These are phyloP conservation scores for Fundulus diaphanus DNA, from an alignment of 2,797 vertebrate genomes.

Conservation along the genomic window DNA sequence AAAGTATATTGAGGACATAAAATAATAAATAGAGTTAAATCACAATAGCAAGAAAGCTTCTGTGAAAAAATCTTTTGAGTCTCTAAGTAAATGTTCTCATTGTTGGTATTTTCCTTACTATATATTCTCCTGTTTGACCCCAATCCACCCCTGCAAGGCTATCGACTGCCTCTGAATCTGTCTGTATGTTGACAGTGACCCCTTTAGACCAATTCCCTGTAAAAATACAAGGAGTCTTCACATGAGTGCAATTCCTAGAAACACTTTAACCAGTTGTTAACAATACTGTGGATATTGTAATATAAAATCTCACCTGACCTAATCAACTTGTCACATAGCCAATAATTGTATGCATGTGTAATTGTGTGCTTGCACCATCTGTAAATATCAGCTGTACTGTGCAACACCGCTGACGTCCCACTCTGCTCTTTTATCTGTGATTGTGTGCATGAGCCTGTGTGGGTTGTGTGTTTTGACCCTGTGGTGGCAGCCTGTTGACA, in stretches of 20 bases:
- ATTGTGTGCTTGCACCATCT: constrained; percentile 11
- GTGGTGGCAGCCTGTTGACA: constrained; percentile 80
- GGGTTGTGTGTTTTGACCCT: constrained; percentile 72
- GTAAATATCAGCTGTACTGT: not conserved
- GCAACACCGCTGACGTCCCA: constrained; percentile 22
- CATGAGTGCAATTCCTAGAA: not conserved
- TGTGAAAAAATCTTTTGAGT: not conserved
- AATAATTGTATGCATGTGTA: constrained; percentile 8
- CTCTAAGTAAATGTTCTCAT: constrained; percentile 20
- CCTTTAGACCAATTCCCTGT: constrained; percentile 69
- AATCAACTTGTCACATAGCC: not conserved
- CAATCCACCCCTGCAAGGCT: constrained; percentile 12
- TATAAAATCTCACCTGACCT: not conserved
- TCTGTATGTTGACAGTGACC: constrained; percentile 78
- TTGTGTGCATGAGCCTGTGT: constrained; percentile 30
- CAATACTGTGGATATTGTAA: constrained; percentile 8
- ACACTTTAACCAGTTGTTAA: not conserved
- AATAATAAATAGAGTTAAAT: constrained; percentile 1
- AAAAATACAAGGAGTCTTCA: constrained; percentile 14
- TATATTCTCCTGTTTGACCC: constrained; percentile 33
- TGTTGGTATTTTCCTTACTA: constrained; percentile 5
- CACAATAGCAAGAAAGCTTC: too few relatives aligned
- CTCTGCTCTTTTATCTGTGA: constrained; percentile 23
- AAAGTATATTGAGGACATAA: not conserved
- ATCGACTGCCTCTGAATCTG: constrained; percentile 61